These are phyloP conservation scores for Meta bourneti DNA, from an alignment of 2,888 invertebrate species.

Conservation along the genomic window DNA sequence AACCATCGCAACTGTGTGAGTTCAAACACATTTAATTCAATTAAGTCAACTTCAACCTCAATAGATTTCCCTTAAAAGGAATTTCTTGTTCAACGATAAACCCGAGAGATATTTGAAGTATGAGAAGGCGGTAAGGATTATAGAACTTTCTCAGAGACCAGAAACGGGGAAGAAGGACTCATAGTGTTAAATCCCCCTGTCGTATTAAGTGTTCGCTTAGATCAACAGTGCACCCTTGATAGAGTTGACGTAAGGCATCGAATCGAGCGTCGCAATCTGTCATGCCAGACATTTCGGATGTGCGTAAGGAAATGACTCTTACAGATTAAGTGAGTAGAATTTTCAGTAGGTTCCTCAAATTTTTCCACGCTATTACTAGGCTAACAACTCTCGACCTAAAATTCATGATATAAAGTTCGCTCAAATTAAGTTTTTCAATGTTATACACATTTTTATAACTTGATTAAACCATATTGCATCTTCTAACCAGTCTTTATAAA, in stretches of 20 bases:
- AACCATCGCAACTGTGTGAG: no score
- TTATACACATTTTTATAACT: no score
- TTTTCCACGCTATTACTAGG: neutral
- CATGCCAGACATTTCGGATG: neutral
- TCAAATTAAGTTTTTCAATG: neutral
- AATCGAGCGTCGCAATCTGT: neutral
- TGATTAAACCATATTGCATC: no score
- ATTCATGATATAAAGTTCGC: neutral
- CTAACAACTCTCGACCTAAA: no score
- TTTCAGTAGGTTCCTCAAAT: neutral
- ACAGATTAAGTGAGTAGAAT: neutral
- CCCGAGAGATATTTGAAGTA: no score
- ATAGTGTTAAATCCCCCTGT: neutral
- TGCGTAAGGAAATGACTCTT: neutral
- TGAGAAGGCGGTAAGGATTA: neutral
- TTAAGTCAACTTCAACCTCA: neutral
- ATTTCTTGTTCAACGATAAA: slow-evolving; percentile 22
- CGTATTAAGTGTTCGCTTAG: neutral
- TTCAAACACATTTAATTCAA: neutral
- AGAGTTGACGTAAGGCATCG: neutral
- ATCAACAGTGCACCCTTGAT: slow-evolving; percentile 2
- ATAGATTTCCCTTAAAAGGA: slow-evolving; percentile 5
- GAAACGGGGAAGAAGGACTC: neutral
- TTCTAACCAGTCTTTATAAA: no score
- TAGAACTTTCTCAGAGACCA: neutral